phyloP scores from a whole-genome alignment of 1,140 invertebrate species.

The Drosophila prosaltans region DNA sequence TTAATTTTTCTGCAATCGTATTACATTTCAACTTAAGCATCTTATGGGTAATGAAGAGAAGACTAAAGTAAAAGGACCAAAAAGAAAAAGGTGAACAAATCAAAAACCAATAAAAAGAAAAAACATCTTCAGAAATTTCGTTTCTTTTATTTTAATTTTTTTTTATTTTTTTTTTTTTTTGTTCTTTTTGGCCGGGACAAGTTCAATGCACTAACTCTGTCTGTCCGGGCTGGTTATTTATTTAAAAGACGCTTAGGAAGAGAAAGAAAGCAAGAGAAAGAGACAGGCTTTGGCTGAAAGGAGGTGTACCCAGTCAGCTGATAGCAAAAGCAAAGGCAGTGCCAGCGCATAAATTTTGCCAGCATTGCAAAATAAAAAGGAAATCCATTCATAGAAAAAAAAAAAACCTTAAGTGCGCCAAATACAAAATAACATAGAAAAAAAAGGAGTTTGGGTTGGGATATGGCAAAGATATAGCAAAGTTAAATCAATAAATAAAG shows the following conservation, averaged over 20 bases:
- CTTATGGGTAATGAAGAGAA: slow-evolving; percentile 70
- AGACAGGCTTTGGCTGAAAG: not conserved
- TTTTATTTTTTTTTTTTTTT: slow-evolving; percentile 1
- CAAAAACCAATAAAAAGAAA: slow-evolving; percentile 74
- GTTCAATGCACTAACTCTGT: slow-evolving; percentile 7
- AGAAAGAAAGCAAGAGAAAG: not conserved
- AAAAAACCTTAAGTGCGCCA: slow-evolving; percentile 64
- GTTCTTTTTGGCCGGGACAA: slow-evolving; percentile 26
- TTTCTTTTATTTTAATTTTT: not conserved
- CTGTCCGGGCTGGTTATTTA: slow-evolving; percentile 53
- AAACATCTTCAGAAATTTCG: slow-evolving; percentile 21
- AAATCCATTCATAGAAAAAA: slow-evolving; percentile 68
- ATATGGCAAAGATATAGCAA: slow-evolving; percentile 73
- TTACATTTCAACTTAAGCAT: slow-evolving; percentile 68
- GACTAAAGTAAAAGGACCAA: too few relatives aligned
- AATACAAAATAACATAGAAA: slow-evolving; percentile 48
- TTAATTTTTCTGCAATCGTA: slow-evolving; percentile 69
- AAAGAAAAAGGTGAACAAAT: slow-evolving; percentile 58
- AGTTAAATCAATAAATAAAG: slow-evolving; percentile 82
- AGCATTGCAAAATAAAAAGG: slow-evolving; percentile 69
- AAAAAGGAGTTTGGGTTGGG: slow-evolving; percentile 22
- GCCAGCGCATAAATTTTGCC: slow-evolving; percentile 70
- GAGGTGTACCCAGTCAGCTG: slow-evolving; percentile 20
- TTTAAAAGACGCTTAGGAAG: slow-evolving; percentile 74
- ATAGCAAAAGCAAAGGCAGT: slow-evolving; percentile 17